Base-by-base conservation (phyloP, 2,797 vertebrate species). In the Leptodactylus fallax region DNA sequence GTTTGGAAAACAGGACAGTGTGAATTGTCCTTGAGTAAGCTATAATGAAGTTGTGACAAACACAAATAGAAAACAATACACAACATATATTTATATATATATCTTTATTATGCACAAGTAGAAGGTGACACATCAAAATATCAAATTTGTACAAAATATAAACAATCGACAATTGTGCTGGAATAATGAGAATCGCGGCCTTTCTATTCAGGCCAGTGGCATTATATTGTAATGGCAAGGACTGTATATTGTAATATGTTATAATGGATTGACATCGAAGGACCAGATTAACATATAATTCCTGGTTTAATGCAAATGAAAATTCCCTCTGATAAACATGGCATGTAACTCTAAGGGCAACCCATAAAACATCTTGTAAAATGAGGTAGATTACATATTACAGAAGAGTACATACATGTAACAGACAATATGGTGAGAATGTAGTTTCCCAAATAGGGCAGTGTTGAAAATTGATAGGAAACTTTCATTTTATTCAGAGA, bases 41-140 rank as follows among this genome's bases (percentile, higher is more conserved):
- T 10, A 16, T 14, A 67, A 25, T 5, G 51, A 3, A 14, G 65
- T 67, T 49, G 49, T 14, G 13, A 47, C n/a, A n/a, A n/a, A 85
- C n/a, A 71, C 45, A 77, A 61, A 0, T 23, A 49, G 14, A 12
- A 81, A 63, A 13, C 27, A 58, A 4, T 7, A 58, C 7, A 58
- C 58, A 0, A 67, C n/a, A 83, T 53, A 78, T 69, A 25, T 65
- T 61, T 79, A 93, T 94, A 95, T 93, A 94, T 93, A 95, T 92
- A 91, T 92, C 90, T 96, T 96, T 96, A 96, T 96, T 96, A 95
- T 90, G 92, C 94, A 95, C 93, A 94, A 92, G 94, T 92, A 91
- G 94, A 90, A 91, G 81, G 92, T 92, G 92, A 94, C 92, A 93
- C 90, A 91, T 92, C 91, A 93, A 90, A 90, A 91, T 92, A 92